A percentile compares a stretch with the other conserved stretches of the same genome.
phyloP scores from a whole-genome alignment of 2,113 vertebrate species.

The Taxidea taxus region DNA sequence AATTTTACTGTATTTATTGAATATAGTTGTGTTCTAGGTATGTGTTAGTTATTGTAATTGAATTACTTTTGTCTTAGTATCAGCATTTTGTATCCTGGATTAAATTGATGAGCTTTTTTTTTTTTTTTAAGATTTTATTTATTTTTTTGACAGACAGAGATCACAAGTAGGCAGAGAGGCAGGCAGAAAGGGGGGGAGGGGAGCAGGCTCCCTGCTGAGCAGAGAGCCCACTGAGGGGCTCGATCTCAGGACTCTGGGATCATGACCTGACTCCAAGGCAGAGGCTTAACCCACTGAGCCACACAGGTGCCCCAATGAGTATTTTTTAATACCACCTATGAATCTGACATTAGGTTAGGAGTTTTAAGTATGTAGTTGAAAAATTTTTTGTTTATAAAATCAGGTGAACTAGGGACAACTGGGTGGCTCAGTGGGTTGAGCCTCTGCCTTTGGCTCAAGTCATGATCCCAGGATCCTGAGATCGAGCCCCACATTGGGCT shows the following conservation, averaged over 20 bases:
- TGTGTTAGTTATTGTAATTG: not conserved
- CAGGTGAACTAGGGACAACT: not conserved
- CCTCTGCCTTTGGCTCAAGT: too few relatives aligned
- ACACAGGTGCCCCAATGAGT: not conserved
- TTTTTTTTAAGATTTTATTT: not conserved
- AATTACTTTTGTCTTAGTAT: not conserved
- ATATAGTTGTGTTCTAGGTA: not conserved
- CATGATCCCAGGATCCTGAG: too few relatives aligned
- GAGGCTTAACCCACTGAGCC: too few relatives aligned
- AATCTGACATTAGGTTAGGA: not conserved
- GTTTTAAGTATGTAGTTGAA: not conserved
- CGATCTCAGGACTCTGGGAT: too few relatives aligned
- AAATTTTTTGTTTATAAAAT: not conserved
- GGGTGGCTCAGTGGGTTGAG: too few relatives aligned
- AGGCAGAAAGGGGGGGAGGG: too few relatives aligned
- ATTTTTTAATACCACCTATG: not conserved
- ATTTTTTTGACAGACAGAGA: too few relatives aligned
- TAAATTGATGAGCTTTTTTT: not conserved
- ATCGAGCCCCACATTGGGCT: too few relatives aligned
- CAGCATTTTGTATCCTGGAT: not conserved
- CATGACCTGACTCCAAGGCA: too few relatives aligned
- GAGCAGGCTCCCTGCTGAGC: too few relatives aligned
- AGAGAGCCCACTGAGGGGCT: too few relatives aligned
- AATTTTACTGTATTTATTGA: not conserved
- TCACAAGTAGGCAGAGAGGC: too few relatives aligned